These are phyloP conservation scores for Dioctria linearis DNA, from an alignment of 2,888 invertebrate species.

Conservation along the genomic window DNA sequence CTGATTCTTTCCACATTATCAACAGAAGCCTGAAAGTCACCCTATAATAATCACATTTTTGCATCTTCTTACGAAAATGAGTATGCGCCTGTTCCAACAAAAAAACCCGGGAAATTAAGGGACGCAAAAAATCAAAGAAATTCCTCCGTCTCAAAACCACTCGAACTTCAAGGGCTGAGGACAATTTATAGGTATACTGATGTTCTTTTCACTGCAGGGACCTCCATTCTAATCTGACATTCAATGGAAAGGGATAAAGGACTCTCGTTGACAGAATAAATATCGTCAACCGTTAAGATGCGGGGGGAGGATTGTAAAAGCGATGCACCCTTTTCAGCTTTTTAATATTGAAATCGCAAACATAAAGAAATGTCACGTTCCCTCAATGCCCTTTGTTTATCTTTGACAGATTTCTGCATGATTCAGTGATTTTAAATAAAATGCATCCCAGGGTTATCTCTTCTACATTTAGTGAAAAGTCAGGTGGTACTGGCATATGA, in stretches of 20 bases:
- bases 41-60: conserved; percentile 7
- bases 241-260: conserved; percentile 7
- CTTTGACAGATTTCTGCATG: conserved; percentile 31
- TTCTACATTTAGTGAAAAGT: background rate
- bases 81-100: background rate
- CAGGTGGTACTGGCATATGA: conserved; percentile 4
- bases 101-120: conserved; percentile 18
- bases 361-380: conserved; percentile 42
- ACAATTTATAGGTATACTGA: conserved; percentile 10
- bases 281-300: background rate
- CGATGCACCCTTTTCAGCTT: conserved; percentile 25
- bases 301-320: background rate
- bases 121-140: conserved; percentile 14
- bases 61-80: background rate
- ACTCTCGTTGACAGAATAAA: conserved; percentile 25
- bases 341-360: conserved; percentile 56
- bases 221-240: conserved; percentile 1
- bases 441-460: conserved; percentile 19
- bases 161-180: conserved; percentile 5
- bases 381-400: conserved; percentile 35
- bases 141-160: conserved; percentile 8
- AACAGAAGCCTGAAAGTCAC: background rate
- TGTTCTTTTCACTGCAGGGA: conserved; percentile 1
- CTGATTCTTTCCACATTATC: conserved; percentile 1
- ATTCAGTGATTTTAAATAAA: conserved; percentile 35